phyloP scores from a whole-genome alignment of 1,140 invertebrate species.

The Idris sp. region DNA sequence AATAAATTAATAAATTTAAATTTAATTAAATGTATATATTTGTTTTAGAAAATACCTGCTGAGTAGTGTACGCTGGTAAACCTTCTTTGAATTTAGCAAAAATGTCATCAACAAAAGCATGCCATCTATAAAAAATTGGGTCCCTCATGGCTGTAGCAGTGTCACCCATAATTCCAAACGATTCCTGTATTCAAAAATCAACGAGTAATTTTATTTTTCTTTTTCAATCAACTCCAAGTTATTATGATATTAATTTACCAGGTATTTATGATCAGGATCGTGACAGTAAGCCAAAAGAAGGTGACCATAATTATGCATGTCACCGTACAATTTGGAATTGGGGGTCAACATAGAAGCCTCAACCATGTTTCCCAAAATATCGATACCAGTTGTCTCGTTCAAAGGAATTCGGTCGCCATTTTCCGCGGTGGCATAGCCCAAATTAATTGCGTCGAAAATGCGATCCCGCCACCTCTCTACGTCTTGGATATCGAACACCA shows the following conservation, averaged over 20 bases:
- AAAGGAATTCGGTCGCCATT: conserved; percentile 79
- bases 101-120: conserved; percentile 87
- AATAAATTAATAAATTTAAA: background rate
- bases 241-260: conserved; percentile 72
- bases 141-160: conserved; percentile 88
- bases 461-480: conserved; percentile 87
- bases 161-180: conserved; percentile 85
- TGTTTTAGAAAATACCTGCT: conserved; percentile 74
- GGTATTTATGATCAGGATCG: conserved; percentile 85
- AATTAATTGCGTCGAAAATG: conserved; percentile 86
- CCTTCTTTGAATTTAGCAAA: conserved; percentile 87
- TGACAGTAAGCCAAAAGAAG: conserved; percentile 84
- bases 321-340: conserved; percentile 85
- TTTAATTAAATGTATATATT: conserved; percentile 2
- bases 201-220: too few relatives aligned
- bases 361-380: conserved; percentile 88
- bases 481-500: conserved; percentile 83
- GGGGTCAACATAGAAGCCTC: conserved; percentile 85
- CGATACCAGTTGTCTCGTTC: conserved; percentile 85
- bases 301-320: conserved; percentile 86
- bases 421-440: conserved; percentile 79
- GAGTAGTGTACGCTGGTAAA: conserved; percentile 81
- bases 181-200: conserved; percentile 78
- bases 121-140: conserved; percentile 91
- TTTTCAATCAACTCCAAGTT: too few relatives aligned